Conservation (phyloP, 2,797 vertebrate genomes). For the Meda fulgida region DNA sequence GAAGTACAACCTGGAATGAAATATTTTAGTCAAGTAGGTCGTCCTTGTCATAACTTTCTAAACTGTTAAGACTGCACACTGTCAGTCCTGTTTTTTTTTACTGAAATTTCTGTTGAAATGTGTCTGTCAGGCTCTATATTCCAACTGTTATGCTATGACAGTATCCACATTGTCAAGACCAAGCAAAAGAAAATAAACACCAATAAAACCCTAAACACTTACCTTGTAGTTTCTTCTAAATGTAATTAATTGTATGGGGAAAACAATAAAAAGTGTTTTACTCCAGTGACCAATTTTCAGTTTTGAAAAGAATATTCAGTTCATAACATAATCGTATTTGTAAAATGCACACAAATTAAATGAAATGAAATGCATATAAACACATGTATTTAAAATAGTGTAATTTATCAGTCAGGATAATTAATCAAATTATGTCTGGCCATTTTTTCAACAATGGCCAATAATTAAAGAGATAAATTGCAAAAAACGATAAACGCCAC, state of each 20-base stretch:
- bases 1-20: slow-evolving; percentile 15
- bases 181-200: background rate
- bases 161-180: background rate
- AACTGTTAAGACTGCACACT: slow-evolving; percentile 31
- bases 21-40: slow-evolving; percentile 38
- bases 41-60: slow-evolving; percentile 35
- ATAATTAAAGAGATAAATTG: background rate
- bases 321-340: background rate
- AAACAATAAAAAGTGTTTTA: background rate
- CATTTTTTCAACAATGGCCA: background rate
- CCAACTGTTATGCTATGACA: background rate
- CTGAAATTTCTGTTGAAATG: slow-evolving; percentile 2
- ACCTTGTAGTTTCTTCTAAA: background rate
- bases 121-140: background rate
- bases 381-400: background rate
- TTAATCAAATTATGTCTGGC: background rate
- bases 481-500: too few relatives aligned
- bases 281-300: background rate
- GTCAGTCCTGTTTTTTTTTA: slow-evolving; percentile 13
- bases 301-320: background rate
- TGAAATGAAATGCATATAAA: background rate
- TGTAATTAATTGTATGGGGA: background rate
- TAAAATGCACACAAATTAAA: background rate
- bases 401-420: background rate
- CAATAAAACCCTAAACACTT: background rate